A percentile compares a stretch with the other conserved stretches of the same genome.
phyloP scores from a whole-genome alignment of 2,797 vertebrate species.

The Nasua narica region DNA sequence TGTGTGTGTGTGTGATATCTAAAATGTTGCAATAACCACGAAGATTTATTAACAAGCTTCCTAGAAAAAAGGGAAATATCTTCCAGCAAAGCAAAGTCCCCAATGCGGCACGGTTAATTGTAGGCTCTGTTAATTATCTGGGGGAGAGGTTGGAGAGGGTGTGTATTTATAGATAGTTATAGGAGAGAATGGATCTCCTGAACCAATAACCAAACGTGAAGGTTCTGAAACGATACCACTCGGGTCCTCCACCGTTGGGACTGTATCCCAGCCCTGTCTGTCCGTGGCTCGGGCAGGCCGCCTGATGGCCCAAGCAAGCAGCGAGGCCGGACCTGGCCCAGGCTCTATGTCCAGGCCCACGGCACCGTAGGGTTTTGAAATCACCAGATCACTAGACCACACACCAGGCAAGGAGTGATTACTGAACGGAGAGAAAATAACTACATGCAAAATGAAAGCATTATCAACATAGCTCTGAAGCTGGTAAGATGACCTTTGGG shows the following conservation, averaged over 20 bases:
- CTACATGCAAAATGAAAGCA: slow-evolving; percentile 58
- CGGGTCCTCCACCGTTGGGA: not conserved
- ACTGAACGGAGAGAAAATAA: slow-evolving; percentile 7
- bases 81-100: not conserved
- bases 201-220: not conserved
- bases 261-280: fast-evolving
- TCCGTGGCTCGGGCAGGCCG: not conserved
- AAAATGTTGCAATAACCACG: not conserved
- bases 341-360: not conserved
- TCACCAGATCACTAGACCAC: slow-evolving; percentile 20
- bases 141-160: not conserved
- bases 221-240: not conserved
- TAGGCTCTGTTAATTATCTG: not conserved
- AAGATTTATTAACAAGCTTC: slow-evolving; percentile 7
- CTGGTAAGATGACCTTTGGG: slow-evolving; percentile 10
- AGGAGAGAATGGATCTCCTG: not conserved
- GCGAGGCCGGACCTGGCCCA: not conserved
- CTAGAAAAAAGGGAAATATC: not conserved
- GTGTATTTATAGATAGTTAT: not conserved
- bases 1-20: not conserved
- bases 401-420: not conserved
- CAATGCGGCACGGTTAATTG: not conserved
- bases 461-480: not conserved
- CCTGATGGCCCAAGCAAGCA: not conserved
- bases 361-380: not conserved